A percentile compares a stretch with the other conserved stretches of the same genome.
Conservation (phyloP, 2,888 invertebrate species). For the Heterodera filipjevi region DNA sequence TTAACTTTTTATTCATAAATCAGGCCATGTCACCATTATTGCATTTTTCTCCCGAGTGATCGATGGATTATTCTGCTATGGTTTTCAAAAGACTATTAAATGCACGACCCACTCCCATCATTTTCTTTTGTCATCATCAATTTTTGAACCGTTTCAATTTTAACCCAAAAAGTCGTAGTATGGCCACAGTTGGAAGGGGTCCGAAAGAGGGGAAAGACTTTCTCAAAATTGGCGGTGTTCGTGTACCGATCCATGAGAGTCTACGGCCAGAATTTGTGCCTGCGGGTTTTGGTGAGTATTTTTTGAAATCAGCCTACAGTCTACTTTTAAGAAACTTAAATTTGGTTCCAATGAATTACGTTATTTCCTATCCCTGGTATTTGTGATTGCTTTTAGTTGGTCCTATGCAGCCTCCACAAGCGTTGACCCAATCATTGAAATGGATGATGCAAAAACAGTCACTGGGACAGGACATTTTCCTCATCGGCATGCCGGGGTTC, state of each 20-base stretch:
- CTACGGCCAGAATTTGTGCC: constrained; percentile 83
- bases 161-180: neutral
- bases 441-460: constrained; percentile 96
- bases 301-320: neutral
- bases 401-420: constrained; percentile 24
- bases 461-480: constrained; percentile 90
- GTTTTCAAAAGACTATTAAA: neutral
- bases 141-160: neutral
- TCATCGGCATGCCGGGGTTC: constrained; percentile 88
- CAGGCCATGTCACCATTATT: neutral
- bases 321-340: too few relatives aligned
- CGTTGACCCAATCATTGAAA: constrained; percentile 75
- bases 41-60: neutral
- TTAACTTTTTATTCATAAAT: too few relatives aligned
- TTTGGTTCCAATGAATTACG: neutral
- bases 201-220: constrained; percentile 5
- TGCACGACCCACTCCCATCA: neutral
- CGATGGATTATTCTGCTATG: neutral
- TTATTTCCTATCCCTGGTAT: too few relatives aligned
- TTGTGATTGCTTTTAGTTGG: constrained; percentile 30
- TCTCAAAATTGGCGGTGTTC: constrained; percentile 52
- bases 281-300: constrained; percentile 74
- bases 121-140: neutral
- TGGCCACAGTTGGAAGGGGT: neutral
- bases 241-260: constrained; percentile 66